Evolutionary conservation across 1,140 invertebrate species (phyloP), one percentile per base, ranked within the genome.

Genomic region (Leptinotarsa defecta): DNA sequence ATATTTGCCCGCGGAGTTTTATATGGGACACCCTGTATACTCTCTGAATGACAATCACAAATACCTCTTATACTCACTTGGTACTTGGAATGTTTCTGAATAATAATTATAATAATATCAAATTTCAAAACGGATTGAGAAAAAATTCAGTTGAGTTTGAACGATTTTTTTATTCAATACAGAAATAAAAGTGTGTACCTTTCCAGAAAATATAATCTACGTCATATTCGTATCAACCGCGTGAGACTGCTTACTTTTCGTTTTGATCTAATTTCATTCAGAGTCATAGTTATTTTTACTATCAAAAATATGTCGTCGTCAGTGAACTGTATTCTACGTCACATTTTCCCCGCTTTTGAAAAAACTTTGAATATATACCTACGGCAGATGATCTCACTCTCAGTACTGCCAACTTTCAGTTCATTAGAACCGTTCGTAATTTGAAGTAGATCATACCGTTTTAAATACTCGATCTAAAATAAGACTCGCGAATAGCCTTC

Each of bases 401-500:
- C 52, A 57, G 52, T 57, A 17, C 52, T 57, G n/a, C 52, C n/a
- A 57, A 57, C n/a, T 19, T n/a, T 5, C n/a, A 57, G 52, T 57
- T 57, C n/a, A 57, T 57, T 57, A 15, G 15, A 57, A 57, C n/a
- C 52, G 52, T 15, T 5, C 52, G 52, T 57, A 17, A 57, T 57
- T 57, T n/a, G n/a, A 57, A 57, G 52, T 57, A 57, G 76, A 77
- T 74, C 76, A 72, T 74, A 77, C 76, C 49, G 75, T 68, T 76
- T 72, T 15, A 71, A 68, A 19, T 72, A 71, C 76, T 62, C 43
- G 72, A 57, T 77, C 76, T 77, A 77, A 77, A 77, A 64, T 77
- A 77, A 77, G 76, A 77, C 22, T 24, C 76, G 76, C 76, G 76
- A 72, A 74, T 72, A 71, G 73, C 74, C 76, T 70, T 70, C 74